A percentile compares a stretch with the other conserved stretches of the same genome.
Evolutionary conservation across 1,140 invertebrate species (phyloP).

Genomic region (Hypothenemus hampei): DNA sequence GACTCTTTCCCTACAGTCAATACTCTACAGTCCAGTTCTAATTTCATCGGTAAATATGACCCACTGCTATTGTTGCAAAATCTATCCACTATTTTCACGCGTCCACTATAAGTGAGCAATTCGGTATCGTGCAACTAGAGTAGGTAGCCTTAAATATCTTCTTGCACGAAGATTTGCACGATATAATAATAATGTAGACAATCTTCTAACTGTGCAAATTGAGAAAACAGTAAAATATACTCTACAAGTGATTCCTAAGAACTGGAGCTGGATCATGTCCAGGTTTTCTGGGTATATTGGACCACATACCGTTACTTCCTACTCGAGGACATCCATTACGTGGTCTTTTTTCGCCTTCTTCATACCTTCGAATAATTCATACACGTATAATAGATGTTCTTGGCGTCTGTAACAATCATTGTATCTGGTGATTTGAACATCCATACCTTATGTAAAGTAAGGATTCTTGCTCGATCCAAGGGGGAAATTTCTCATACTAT

Average conservation of each 20-base stretch:
- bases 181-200: too few relatives aligned
- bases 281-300: slow-evolving; percentile 5
- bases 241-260: neutral
- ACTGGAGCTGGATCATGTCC: slow-evolving; percentile 4
- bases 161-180: slow-evolving; percentile 4
- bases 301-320: slow-evolving; percentile 6
- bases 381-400: neutral
- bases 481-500: neutral
- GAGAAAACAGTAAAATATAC: slow-evolving; percentile 6
- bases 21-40: slow-evolving; percentile 9
- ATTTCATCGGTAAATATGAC: slow-evolving; percentile 11
- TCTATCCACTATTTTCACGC: slow-evolving; percentile 2
- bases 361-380: neutral
- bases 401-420: neutral
- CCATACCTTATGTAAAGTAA: neutral
- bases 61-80: slow-evolving; percentile 10
- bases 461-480: slow-evolving; percentile 4
- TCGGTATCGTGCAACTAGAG: slow-evolving; percentile 4
- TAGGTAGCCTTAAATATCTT: slow-evolving; percentile 5
- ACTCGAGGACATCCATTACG: neutral
- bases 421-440: neutral
- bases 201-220: slow-evolving; percentile 1
- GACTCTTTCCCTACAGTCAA: slow-evolving; percentile 3
- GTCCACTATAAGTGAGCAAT: slow-evolving; percentile 4
- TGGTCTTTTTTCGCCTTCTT: slow-evolving; percentile 7